Conservation (phyloP, 2,888 invertebrate species). For the Crepidodera aurea region DNA sequence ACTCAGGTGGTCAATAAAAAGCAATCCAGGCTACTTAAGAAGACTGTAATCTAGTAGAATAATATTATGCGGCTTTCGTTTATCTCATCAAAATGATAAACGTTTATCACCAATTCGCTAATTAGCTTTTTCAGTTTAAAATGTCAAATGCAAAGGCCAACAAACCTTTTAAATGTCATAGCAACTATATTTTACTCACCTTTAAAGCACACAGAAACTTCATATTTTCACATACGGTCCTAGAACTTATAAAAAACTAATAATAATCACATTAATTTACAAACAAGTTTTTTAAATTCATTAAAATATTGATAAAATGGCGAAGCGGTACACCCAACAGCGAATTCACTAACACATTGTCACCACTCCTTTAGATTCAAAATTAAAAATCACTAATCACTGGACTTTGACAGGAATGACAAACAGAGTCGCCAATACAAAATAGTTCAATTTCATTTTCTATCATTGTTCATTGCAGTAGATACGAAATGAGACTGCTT, state of each 20-base stretch:
- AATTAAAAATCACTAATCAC: slow-evolving; percentile 34
- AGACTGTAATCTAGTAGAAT: neutral
- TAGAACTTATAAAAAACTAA: slow-evolving; percentile 27
- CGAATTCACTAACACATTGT: slow-evolving; percentile 40
- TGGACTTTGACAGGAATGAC: slow-evolving; percentile 3
- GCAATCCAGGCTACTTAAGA: neutral
- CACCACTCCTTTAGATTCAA: slow-evolving; percentile 47
- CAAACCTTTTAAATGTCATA: slow-evolving; percentile 44
- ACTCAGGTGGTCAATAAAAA: slow-evolving; percentile 29
- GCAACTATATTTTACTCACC: slow-evolving; percentile 38
- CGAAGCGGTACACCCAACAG: slow-evolving; percentile 50
- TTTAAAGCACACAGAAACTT: slow-evolving; percentile 32
- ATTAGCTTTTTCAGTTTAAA: slow-evolving; percentile 42
- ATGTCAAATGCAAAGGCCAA: slow-evolving; percentile 50
- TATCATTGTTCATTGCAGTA: too few relatives aligned
- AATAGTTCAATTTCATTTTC: too few relatives aligned
- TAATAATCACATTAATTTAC: slow-evolving; percentile 30
- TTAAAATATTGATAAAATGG: slow-evolving; percentile 48
- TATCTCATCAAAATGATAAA: slow-evolving; percentile 23
- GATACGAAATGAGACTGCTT: too few relatives aligned
- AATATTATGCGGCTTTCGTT: neutral
- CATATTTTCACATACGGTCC: slow-evolving; percentile 33
- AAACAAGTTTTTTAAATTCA: slow-evolving; percentile 38
- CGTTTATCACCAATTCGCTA: slow-evolving; percentile 29
- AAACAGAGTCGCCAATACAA: slow-evolving; percentile 10